These are phyloP conservation scores for Drosophila conformis DNA, from an alignment of 2,888 invertebrate genomes.

Conservation along the genomic window DNA sequence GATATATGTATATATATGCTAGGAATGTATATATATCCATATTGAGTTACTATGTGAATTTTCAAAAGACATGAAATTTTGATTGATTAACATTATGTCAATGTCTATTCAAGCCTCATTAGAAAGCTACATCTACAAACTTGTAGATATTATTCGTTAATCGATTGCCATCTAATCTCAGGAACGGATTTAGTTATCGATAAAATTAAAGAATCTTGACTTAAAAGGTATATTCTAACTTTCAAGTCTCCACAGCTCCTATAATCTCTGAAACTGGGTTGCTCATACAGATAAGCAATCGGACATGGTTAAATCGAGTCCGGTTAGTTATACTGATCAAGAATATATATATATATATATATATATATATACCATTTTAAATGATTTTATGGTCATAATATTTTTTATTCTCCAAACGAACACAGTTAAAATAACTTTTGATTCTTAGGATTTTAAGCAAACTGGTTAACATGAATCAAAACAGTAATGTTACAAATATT, in stretches of 20 bases:
- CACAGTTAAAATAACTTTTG: not conserved
- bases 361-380: too few relatives aligned
- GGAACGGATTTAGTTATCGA: not conserved
- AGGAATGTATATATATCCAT: not conserved
- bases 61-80: not conserved
- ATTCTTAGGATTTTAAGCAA: not conserved
- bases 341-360: not conserved
- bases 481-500: not conserved
- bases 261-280: not conserved
- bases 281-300: not conserved
- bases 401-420: too few relatives aligned
- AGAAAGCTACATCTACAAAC: too few relatives aligned
- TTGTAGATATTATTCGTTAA: not conserved
- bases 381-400: too few relatives aligned
- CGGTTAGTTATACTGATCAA: not conserved
- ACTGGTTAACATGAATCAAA: too few relatives aligned
- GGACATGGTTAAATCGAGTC: not conserved
- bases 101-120: not conserved
- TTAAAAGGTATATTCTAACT: not conserved
- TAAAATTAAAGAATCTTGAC: not conserved
- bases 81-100: not conserved
- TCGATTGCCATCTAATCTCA: not conserved
- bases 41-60: not conserved
- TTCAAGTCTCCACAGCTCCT: not conserved
- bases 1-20: not conserved